Conservation (phyloP, 1,140 invertebrate genomes). For the Drosophila baimaii region DNA sequence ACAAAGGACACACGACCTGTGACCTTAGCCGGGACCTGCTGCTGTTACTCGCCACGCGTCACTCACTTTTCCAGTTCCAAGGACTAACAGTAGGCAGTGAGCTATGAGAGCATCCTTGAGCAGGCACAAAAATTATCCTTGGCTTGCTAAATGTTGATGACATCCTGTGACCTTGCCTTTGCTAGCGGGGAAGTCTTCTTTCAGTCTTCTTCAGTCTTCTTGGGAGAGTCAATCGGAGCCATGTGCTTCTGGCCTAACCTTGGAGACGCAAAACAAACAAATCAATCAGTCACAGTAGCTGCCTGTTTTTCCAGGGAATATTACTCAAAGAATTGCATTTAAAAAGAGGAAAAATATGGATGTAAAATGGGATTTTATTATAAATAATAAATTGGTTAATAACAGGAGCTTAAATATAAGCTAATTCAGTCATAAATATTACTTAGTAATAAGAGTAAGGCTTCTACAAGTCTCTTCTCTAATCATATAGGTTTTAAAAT, state of each 20-base stretch:
- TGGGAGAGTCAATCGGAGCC: constrained; percentile 27
- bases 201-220: constrained; percentile 1
- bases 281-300: constrained; percentile 77
- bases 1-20: constrained; percentile 57
- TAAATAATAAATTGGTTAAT: no score
- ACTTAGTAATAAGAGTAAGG: no score
- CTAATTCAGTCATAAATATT: not conserved
- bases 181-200: constrained; percentile 26
- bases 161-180: constrained; percentile 18
- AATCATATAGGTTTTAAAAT: not conserved
- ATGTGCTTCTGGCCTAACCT: constrained; percentile 55
- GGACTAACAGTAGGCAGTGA: constrained; percentile 47
- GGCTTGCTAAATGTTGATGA: constrained; percentile 7
- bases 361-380: not conserved
- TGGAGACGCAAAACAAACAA: constrained; percentile 57
- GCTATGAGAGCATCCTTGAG: constrained; percentile 23
- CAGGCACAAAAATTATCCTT: constrained; percentile 1
- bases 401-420: no score
- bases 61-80: constrained; percentile 1
- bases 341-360: not conserved
- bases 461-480: not conserved
- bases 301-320: constrained; percentile 28
- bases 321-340: not conserved
- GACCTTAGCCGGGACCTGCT: constrained; percentile 36
- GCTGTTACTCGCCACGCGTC: constrained; percentile 38